Conservation (phyloP, 2,888 invertebrate genomes). For the Lydus trimaculatus region DNA sequence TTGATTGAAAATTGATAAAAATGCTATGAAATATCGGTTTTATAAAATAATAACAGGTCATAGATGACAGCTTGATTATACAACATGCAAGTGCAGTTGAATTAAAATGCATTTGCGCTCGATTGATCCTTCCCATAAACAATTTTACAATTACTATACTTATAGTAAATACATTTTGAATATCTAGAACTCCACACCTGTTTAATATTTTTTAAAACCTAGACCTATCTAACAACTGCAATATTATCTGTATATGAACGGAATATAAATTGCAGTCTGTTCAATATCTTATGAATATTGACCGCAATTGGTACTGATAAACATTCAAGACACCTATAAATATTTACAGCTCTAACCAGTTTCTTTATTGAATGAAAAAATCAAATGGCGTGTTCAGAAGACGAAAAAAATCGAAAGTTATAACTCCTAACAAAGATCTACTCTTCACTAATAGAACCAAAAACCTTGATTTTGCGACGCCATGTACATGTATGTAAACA, state of each 20-base stretch:
- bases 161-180: neutral
- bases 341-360: neutral
- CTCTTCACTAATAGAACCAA: neutral
- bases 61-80: neutral
- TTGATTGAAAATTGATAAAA: constrained; percentile 3
- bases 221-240: too few species aligned
- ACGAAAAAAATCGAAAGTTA: neutral
- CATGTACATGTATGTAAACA: neutral
- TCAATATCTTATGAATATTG: constrained; percentile 1
- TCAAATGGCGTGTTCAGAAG: neutral
- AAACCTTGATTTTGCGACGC: neutral
- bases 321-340: neutral
- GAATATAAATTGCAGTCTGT: neutral
- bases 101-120: neutral
- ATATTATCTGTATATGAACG: too few species aligned
- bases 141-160: neutral
- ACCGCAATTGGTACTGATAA: neutral
- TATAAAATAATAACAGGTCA: neutral
- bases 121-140: neutral
- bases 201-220: too few species aligned
- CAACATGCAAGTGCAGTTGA: neutral
- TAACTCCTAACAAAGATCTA: neutral
- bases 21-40: neutral
- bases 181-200: neutral
- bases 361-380: neutral